phyloP scores from a whole-genome alignment of 2,888 invertebrate species.

The Pseudococcus longispinus region DNA sequence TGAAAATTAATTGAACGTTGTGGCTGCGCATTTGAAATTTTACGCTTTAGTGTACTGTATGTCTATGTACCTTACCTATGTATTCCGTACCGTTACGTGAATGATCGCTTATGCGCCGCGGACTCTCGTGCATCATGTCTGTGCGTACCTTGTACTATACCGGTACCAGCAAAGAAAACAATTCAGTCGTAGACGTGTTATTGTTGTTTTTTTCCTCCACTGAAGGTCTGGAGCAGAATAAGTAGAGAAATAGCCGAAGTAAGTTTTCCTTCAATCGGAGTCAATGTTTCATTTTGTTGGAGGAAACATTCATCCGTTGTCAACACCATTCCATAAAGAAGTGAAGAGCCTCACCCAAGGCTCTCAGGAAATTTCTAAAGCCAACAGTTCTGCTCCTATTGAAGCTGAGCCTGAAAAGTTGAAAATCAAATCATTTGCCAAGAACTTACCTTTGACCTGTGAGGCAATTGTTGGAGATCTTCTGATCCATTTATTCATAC shows the following conservation, averaged over 20 bases:
- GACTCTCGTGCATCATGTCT: not conserved
- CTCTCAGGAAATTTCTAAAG: no score
- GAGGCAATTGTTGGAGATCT: no score
- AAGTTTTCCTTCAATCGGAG: not conserved
- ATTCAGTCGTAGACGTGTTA: not conserved
- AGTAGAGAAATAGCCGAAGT: not conserved
- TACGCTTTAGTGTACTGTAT: not conserved
- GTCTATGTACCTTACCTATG: not conserved
- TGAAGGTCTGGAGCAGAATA: not conserved
- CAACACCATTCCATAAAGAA: no score
- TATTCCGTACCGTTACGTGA: not conserved
- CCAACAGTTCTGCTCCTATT: no score
- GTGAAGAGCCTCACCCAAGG: no score
- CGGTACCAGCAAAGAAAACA: not conserved
- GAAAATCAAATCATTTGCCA: no score
- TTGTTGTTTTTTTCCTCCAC: not conserved
- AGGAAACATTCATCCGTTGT: no score
- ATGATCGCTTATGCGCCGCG: not conserved
- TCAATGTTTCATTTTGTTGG: no score
- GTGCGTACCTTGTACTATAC: not conserved
- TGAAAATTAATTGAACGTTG: constrained; percentile 42
- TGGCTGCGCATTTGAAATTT: constrained; percentile 2
- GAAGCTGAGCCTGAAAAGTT: no score
- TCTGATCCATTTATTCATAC: no score
- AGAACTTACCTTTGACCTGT: no score